phyloP scores from a whole-genome alignment of 2,888 invertebrate species.

The Euclidia mi region DNA sequence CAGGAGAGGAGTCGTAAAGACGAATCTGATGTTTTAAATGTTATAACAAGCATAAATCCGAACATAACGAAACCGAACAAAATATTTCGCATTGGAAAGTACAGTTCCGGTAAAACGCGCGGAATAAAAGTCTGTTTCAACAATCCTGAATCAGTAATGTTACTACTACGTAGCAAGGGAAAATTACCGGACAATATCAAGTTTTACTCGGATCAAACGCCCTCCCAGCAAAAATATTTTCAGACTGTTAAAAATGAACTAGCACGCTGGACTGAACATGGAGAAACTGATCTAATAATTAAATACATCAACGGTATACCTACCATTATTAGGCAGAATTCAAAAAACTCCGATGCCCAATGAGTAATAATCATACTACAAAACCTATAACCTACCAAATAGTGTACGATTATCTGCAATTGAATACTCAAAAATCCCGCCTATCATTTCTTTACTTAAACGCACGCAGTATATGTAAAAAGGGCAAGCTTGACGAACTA shows the following conservation, averaged over 20 bases:
- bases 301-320: conserved; percentile 1
- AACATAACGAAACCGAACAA: neutral
- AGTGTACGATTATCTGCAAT: too few relatives aligned
- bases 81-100: conserved; percentile 1
- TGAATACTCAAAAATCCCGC: too few relatives aligned
- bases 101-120: neutral
- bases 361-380: too few relatives aligned
- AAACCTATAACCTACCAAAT: too few relatives aligned
- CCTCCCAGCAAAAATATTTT: neutral
- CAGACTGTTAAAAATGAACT: neutral
- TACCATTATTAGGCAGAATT: too few relatives aligned
- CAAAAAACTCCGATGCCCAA: too few relatives aligned
- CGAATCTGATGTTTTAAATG: neutral
- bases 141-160: neutral
- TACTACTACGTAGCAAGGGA: neutral
- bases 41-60: neutral
- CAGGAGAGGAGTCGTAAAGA: neutral
- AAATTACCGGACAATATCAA: neutral
- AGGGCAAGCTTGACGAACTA: too few relatives aligned
- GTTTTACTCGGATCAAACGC: neutral
- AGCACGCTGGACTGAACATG: neutral
- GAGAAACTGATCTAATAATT: neutral
- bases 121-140: conserved; percentile 1
- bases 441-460: too few relatives aligned
- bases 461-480: too few relatives aligned